Conservation (phyloP, 1,140 invertebrate species). For the Helicoverpa zea region DNA sequence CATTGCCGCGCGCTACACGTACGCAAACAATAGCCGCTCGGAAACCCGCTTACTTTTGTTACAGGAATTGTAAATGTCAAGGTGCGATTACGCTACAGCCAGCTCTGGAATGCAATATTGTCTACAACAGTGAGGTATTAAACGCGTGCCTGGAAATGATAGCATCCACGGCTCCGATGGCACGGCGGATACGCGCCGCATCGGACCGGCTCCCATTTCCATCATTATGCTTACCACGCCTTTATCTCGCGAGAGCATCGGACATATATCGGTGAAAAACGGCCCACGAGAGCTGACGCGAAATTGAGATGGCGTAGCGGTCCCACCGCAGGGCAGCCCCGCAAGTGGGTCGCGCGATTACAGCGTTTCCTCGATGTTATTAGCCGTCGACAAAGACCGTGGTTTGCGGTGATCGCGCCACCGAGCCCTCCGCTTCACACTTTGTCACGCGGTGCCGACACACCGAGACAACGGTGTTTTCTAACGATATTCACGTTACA, state of each 20-base stretch:
- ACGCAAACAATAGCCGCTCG: slow-evolving; percentile 68
- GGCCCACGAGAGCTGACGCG: slow-evolving; percentile 57
- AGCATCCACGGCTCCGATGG: slow-evolving; percentile 57
- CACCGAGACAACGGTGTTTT: slow-evolving; percentile 52
- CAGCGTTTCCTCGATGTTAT: slow-evolving; percentile 71
- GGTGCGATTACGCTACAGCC: slow-evolving; percentile 49
- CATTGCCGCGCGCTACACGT: slow-evolving; percentile 50
- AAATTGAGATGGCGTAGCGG: slow-evolving; percentile 67
- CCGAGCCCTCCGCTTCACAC: slow-evolving; percentile 55
- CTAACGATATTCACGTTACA: slow-evolving; percentile 78
- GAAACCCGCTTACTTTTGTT: slow-evolving; percentile 70
- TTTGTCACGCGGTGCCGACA: slow-evolving; percentile 20
- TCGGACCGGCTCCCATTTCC: slow-evolving; percentile 56
- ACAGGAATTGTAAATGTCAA: slow-evolving; percentile 58
- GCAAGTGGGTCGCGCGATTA: slow-evolving; percentile 69
- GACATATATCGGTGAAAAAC: slow-evolving; percentile 63
- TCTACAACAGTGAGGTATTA: slow-evolving; percentile 54
- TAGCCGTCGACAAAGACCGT: slow-evolving; percentile 70
- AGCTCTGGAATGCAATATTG: slow-evolving; percentile 65
- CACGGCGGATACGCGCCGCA: slow-evolving; percentile 59
- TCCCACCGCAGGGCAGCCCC: slow-evolving; percentile 64
- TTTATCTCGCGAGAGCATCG: slow-evolving; percentile 63
- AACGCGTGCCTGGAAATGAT: slow-evolving; percentile 57
- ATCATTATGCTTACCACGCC: slow-evolving; percentile 61
- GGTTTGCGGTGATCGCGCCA: slow-evolving; percentile 70